Evolutionary conservation across 2,797 vertebrate genomes (phyloP), one percentile per base, ranked within the genome.

Genomic region (Catamblyrhynchus diadema): DNA sequence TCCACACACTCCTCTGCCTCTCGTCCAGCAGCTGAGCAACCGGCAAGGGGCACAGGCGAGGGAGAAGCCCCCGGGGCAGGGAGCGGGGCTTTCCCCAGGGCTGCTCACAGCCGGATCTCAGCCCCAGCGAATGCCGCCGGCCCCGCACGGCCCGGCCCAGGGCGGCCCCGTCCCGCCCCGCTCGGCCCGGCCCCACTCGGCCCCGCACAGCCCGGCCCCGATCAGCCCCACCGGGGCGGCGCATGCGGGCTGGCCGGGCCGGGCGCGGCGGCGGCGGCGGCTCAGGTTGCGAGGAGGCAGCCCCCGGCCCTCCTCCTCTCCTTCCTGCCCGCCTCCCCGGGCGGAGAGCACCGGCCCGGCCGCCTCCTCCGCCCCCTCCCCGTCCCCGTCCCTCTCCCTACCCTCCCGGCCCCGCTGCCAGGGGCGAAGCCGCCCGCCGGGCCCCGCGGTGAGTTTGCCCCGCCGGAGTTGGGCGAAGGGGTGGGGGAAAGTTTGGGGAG

Each of bases 161-260:
- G 6, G 13, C 53, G 53, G 53, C 32, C 21, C 53, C 18, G 51
- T 20, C 30, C 51, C 19, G 51, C 8, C 27, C 50, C 17, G 16
- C 41, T 18, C 22, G 6, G 51, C 30, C 51, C 51, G 30, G 51
- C 8, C 27, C 50, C 17, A 10, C 41, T 18, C 22, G 6, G 51
- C 30, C 51, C 48, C 28, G 28, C 28, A 5, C 18, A 3, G 47
- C 51, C 39, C 32, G 41, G 70, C 42, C 27, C 42, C 9, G 33
- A 9, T 5, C n/a, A n/a, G 70, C 70, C 41, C 53, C 53, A 14
- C 27, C 17, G 45, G 14, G 23, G 59, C 12, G 82, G 95, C 97
- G 97, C 97, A 96, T 95, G 97, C 97, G 96, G 53, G 14, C 7
- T 24, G 48, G 35, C 72, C 69, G 53, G 59, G 73, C 57, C 13